Conservation (phyloP, 2,888 invertebrate genomes). For the Caenorhabditis becei region DNA sequence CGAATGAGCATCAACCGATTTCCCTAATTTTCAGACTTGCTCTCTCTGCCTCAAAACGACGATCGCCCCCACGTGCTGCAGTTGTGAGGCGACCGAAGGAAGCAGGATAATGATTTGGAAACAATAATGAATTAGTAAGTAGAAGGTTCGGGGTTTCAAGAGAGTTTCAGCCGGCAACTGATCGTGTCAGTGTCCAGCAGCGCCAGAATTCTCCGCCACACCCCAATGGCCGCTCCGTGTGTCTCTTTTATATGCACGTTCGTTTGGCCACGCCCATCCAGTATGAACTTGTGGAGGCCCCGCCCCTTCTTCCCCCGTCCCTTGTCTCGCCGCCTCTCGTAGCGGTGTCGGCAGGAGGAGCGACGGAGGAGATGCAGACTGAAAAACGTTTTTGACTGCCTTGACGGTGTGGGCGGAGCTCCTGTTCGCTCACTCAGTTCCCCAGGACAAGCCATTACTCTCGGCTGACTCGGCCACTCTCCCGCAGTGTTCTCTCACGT, state of each 20-base stretch:
- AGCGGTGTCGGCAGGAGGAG: conserved; percentile 43
- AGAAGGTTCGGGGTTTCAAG: neutral
- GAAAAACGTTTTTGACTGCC: conserved; percentile 55
- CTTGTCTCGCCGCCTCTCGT: conserved; percentile 58
- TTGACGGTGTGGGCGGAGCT: conserved; percentile 44
- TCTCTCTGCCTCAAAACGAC: neutral
- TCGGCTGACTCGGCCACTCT: conserved; percentile 12
- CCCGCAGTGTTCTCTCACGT: neutral
- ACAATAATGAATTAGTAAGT: conserved; percentile 55
- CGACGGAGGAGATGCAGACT: conserved; percentile 53
- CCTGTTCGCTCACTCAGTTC: conserved; percentile 2
- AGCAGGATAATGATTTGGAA: conserved; percentile 53
- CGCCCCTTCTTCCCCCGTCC: conserved; percentile 58
- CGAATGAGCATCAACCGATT: conserved; percentile 2
- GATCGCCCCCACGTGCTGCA: conserved; percentile 44
- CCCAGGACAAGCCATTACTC: neutral
- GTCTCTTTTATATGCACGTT: conserved; percentile 61
- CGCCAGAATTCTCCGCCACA: conserved; percentile 30
- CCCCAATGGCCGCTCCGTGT: conserved; percentile 46
- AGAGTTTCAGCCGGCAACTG: neutral
- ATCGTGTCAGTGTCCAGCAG: conserved; percentile 20
- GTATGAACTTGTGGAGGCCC: conserved; percentile 59
- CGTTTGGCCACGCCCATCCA: conserved; percentile 55
- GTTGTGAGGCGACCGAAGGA: conserved; percentile 37
- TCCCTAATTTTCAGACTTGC: conserved; percentile 16